Base-by-base conservation (phyloP, 2,113 vertebrate genomes). In the Heloderma charlesbogerti region DNA sequence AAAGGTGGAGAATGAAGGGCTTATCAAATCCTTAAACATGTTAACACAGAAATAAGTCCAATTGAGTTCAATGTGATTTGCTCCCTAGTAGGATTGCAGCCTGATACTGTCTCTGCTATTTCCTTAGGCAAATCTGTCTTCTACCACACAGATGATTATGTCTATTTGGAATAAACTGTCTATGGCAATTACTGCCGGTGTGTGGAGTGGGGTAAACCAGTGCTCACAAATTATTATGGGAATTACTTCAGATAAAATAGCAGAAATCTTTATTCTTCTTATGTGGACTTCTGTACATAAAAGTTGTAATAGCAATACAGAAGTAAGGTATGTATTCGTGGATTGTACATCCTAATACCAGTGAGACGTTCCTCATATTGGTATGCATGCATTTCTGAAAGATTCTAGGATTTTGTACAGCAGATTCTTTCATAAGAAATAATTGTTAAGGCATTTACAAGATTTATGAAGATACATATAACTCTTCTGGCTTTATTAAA, bases 401-500 rank as follows among this genome's bases (percentile, higher is more conserved):
- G n/a, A n/a, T n/a, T 87, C 80, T 37, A 2, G 54, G 81, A 20
- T 78, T 43, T 72, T 45, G 37, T 15, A 34, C 20, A 45, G 37
- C 27, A 20, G 37, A 45, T 43, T 66, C 45, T 22, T 22, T 20
- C 66, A 51, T 60, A 77, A 77, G 54, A 31, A 57, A 57, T 72
- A 72, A 16, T 1, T 4, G 71, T 60, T 75, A 27, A 60, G 7
- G 16, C 86, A 78, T 71, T 45, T 78, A 63, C 45, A 78, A 88
- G 86, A 78, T 88, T 63, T 37, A 88, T 88, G 54, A 66, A 78
- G 78, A 88, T 20, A 34, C 16, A 88, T 34, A 63, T 37, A 63
- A 31, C 22, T 31, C 74, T 45, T 77, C 71, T 77, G 86, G 75
- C 54, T 77, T 45, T 77, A 63, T 77, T 78, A 88, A 88, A 88